These are phyloP conservation scores for Diabrotica virgifera DNA, from an alignment of 1,140 invertebrate species.

Conservation along the genomic window DNA sequence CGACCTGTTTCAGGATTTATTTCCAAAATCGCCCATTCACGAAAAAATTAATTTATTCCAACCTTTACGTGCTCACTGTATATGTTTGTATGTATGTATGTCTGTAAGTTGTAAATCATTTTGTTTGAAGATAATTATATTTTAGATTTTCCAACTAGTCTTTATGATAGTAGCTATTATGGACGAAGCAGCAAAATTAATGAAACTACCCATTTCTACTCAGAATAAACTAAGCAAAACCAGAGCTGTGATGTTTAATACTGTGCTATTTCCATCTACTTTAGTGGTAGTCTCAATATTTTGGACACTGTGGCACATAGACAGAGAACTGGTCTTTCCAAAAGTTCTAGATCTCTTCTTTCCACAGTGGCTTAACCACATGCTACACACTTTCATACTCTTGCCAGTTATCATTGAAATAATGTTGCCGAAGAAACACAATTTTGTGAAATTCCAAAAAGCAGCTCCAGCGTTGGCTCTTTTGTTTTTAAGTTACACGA, in stretches of 20 bases:
- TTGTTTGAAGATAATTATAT: not conserved
- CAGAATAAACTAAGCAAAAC: conserved; percentile 19
- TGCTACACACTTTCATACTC: conserved; percentile 3
- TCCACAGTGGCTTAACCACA: conserved; percentile 6
- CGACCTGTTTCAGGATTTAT: too few species aligned
- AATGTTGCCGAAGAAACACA: conserved; percentile 11
- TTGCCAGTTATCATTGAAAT: conserved; percentile 1
- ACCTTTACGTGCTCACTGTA: too few species aligned
- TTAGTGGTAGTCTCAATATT: conserved; percentile 26
- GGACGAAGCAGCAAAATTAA: conserved; percentile 24
- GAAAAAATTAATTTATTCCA: too few species aligned
- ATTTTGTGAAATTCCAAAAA: conserved; percentile 16
- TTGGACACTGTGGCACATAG: conserved; percentile 27
- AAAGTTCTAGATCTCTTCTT: conserved; percentile 14
- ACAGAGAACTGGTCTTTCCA: conserved; percentile 30
- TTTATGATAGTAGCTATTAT: conserved; percentile 24
- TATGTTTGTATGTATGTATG: too few species aligned
- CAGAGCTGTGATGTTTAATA: conserved; percentile 20
- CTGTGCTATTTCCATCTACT: conserved; percentile 27
- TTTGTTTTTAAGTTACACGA: conserved; percentile 17
- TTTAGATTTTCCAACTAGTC: conserved; percentile 28
- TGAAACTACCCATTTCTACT: conserved; percentile 5
- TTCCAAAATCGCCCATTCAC: too few species aligned
- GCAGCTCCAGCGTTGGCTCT: conserved; percentile 8
- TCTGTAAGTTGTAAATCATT: too few species aligned